A percentile compares a stretch with the other conserved stretches of the same genome.
Evolutionary conservation across 1,140 invertebrate species (phyloP).

Genomic region (Pogonomyrmex californicus): DNA sequence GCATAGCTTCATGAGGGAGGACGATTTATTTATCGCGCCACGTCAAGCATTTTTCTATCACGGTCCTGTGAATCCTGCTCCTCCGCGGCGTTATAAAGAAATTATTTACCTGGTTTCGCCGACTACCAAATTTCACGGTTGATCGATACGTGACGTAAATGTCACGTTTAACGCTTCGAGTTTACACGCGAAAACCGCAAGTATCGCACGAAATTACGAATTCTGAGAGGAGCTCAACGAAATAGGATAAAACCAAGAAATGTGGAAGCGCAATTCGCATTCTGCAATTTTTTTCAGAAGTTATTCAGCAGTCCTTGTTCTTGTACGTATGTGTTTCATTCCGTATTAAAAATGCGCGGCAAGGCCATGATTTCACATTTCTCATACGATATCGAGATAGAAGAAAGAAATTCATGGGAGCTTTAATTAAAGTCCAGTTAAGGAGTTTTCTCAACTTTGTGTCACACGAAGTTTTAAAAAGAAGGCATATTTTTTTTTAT

Average conservation of each 20-base stretch:
- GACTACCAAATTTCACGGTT: neutral
- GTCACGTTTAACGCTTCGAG: neutral
- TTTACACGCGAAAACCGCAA: neutral
- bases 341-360: neutral
- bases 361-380: neutral
- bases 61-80: neutral
- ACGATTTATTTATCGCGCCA: conserved; percentile 30
- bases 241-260: conserved; percentile 25
- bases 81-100: conserved; percentile 1
- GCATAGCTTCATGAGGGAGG: neutral
- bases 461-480: neutral
- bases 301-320: neutral
- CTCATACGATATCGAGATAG: neutral
- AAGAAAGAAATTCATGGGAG: neutral
- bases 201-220: neutral
- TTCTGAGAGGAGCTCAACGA: neutral
- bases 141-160: conserved; percentile 8
- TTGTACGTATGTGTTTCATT: neutral
- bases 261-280: neutral
- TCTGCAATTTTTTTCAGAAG: conserved; percentile 1
- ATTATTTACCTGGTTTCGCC: conserved; percentile 18
- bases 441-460: conserved; percentile 16
- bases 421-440: neutral
- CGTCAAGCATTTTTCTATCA: conserved; percentile 6
- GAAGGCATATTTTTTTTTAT: neutral